Evolutionary conservation across 2,888 invertebrate genomes (phyloP).

Genomic region (Isoperla grammatica): DNA sequence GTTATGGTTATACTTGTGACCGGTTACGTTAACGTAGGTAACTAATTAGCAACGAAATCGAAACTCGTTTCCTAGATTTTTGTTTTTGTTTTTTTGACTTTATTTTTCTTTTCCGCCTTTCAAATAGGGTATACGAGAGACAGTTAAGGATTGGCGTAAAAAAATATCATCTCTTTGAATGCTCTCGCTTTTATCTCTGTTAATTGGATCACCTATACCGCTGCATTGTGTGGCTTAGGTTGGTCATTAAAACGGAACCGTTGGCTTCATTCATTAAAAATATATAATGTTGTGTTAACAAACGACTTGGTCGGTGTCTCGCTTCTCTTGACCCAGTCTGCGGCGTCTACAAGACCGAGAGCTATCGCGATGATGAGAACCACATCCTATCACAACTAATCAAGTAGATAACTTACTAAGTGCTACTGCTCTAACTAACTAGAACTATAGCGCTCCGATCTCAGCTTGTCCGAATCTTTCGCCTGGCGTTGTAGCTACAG

Average conservation of each 20-base stretch:
- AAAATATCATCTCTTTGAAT: constrained; percentile 8
- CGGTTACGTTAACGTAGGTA: constrained; percentile 40
- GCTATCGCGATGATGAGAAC: too few relatives aligned
- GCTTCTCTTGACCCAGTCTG: too few relatives aligned
- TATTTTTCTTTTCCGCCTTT: constrained; percentile 12
- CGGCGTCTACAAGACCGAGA: too few relatives aligned
- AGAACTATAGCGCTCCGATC: too few relatives aligned
- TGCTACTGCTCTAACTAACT: too few relatives aligned
- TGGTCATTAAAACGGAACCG: neutral
- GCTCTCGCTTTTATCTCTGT: constrained; percentile 1
- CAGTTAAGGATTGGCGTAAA: constrained; percentile 5
- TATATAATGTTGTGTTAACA: too few relatives aligned
- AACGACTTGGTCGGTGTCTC: too few relatives aligned
- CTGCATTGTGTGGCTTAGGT: neutral
- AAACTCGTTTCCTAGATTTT: constrained; percentile 41
- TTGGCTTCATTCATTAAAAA: too few relatives aligned
- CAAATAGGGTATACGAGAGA: constrained; percentile 12
- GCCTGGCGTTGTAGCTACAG: too few relatives aligned
- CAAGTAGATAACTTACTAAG: too few relatives aligned
- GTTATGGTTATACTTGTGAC: constrained; percentile 42
- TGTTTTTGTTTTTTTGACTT: neutral
- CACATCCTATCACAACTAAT: too few relatives aligned
- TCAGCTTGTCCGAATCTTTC: too few relatives aligned
- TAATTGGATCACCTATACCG: constrained; percentile 1
- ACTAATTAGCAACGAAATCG: constrained; percentile 48